Conservation (phyloP, 2,113 vertebrate species). For the Phocoena sinus region DNA sequence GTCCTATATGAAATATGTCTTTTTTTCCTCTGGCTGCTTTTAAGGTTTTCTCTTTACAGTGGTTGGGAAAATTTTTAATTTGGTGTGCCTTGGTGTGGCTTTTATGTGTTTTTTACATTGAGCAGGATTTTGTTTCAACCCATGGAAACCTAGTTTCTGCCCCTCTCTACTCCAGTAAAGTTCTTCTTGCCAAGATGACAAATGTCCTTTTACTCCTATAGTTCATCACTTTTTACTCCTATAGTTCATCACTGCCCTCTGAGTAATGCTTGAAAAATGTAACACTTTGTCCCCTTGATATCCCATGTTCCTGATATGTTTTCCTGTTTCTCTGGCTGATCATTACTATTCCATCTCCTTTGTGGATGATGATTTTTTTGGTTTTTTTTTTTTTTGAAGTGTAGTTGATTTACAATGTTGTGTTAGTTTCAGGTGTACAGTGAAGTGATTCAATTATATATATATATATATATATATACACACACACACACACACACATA, state of each 20-base stretch:
- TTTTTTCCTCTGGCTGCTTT: not conserved
- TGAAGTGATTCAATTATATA: not conserved
- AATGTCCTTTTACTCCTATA: not conserved
- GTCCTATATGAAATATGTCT: not conserved
- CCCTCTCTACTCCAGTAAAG: not conserved
- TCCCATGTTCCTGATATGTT: not conserved
- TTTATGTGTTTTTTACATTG: not conserved
- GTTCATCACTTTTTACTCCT: not conserved
- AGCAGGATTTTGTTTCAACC: not conserved
- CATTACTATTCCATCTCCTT: too few relatives aligned
- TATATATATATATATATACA: not conserved
- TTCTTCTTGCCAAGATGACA: not conserved
- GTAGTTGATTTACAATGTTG: not conserved
- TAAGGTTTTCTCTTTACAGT: not conserved
- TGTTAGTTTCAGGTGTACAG: not conserved
- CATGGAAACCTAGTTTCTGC: not conserved
- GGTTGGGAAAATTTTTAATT: not conserved
- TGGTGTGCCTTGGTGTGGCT: not conserved
- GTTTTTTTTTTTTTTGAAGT: not conserved
- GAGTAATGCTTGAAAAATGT: not conserved
- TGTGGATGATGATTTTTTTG: not conserved
- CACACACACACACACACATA: not conserved
- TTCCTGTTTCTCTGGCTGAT: not conserved
- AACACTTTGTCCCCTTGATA: not conserved
- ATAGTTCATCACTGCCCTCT: not conserved